Base-by-base conservation (phyloP, 2,888 invertebrate species). In the Drosophila limbata region DNA sequence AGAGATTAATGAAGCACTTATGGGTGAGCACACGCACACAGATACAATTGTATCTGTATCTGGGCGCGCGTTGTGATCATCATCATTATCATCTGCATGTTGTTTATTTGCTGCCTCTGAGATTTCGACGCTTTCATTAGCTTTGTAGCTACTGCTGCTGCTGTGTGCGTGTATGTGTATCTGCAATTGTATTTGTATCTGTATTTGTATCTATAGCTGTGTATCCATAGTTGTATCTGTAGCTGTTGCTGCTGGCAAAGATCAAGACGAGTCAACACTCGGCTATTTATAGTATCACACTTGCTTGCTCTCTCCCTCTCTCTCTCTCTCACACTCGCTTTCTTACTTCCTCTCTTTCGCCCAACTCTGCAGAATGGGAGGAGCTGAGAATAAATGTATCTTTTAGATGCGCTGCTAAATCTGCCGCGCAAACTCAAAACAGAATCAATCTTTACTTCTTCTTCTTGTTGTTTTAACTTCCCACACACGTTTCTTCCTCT, bases 1-100 rank as follows among this genome's bases (percentile, higher is more conserved):
- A 89, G 88, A 85, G 85, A 89, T 85, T 89, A 85, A 85, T 85
- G 90, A 89, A 85, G 88, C 86, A 85, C 88, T 89, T 86, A 85
- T 85, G 85, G 88, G 80, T 75, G 88, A 85, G 69, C 45, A 67
- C 50, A 59, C 42, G 52, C 48, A 51, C 33, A 51, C 42, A 63
- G 51, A 40, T 61, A 56, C 56, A 59, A 11, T 37, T 50, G 44
- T 52, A 44, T 47, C 57, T 76, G 69, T 69, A 52, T 62, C 51
- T 78, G 76, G 6, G 73, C 59, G 65, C 55, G 44, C 47, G 45
- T 45, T 45, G 51, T 57, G 64, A 50, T 68, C 63, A 76, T 69
- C 44, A 52, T 51, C 69, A 69, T 50, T 66, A 69, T 31, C 69
- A 72, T 19, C 72, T 52, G 44, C 59, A 53, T 47, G 40, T 67